These are phyloP conservation scores for Callocephalon fimbriatum DNA, from an alignment of 2,113 vertebrate genomes.

Conservation along the genomic window DNA sequence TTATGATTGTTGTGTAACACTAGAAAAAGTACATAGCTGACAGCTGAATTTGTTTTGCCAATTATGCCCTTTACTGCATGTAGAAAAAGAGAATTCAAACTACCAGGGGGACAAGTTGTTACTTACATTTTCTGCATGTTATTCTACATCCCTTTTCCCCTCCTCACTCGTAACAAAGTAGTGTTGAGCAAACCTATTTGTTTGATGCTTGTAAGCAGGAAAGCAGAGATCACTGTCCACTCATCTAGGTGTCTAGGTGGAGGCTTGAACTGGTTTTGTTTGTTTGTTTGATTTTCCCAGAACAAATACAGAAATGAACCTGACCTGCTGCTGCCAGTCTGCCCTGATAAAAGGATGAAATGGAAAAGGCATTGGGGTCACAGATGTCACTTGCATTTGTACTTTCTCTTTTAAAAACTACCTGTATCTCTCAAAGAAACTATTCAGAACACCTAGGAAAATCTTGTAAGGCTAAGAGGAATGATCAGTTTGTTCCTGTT, in stretches of 20 bases:
- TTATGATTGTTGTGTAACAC: too few species aligned
- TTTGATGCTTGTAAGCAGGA: neutral
- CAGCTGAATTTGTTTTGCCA: too few species aligned
- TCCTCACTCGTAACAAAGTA: neutral
- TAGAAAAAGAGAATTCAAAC: too few species aligned
- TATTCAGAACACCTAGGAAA: neutral
- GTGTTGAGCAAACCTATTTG: neutral
- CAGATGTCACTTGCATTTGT: neutral
- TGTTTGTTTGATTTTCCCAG: neutral
- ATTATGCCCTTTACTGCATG: too few species aligned
- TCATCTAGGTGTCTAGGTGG: neutral
- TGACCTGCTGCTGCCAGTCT: neutral
- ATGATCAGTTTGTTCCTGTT: neutral
- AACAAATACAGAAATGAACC: neutral
- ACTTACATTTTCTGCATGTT: neutral
- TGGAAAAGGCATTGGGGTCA: neutral
- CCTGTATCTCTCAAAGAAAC: neutral
- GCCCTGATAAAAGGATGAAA: neutral
- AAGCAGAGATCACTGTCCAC: neutral
- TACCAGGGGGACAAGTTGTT: neutral
- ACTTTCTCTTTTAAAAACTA: neutral
- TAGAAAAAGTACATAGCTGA: too few species aligned
- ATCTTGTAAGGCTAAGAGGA: neutral
- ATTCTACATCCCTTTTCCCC: neutral
- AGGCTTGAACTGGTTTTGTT: neutral